Base-by-base conservation (phyloP, 2,113 vertebrate genomes). In the Eubucco bourcierii region DNA sequence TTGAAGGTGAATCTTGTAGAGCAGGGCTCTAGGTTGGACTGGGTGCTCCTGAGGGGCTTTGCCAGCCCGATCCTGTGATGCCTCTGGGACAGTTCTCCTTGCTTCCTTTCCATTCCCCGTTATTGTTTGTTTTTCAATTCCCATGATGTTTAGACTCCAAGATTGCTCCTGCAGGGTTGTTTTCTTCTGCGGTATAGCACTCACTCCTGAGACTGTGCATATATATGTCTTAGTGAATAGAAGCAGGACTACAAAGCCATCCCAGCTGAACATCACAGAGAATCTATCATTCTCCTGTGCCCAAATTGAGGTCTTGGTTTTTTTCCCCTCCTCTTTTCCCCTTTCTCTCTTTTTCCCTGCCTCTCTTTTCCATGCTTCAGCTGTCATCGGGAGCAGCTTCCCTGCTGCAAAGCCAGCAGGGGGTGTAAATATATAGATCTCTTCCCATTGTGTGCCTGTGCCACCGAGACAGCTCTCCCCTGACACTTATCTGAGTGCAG, bases 401-500 rank as follows among this genome's bases (percentile, higher is more conserved):
- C 66, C 47, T 6, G 31, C 71, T 93, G 91, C 75, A 87, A 52
- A 87, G 87, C 50, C 94, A 94, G 82, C 81, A 84, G 93, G 80
- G 77, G 77, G 53, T 70, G 58, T 90, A 94, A 87, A 92, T 34
- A 18, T 73, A 33, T 33, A 64, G 50, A 25, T 86, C 52, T 95
- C 80, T 95, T 89, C 96, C 77, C 21, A 79, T 87, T 77, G 70
- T 84, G 39, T 68, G 61, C 33, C 80, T 95, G 31, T 94, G 60
- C 25, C 18, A 56, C 4, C 67, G 72, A 90, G 87, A 79, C 78
- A 72, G 91, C 82, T 95, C 79, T 95, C 34, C 74, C 31, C 1
- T 97, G 95, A 95, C 96, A 94, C 89, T 97, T 96, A 96, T 95
- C 94, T 96, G 81, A 18, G 5, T 55, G 53, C 58, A 76, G 79